A percentile compares a stretch with the other conserved stretches of the same genome.
phyloP scores from a whole-genome alignment of 2,113 vertebrate species.

The Proteles cristata region DNA sequence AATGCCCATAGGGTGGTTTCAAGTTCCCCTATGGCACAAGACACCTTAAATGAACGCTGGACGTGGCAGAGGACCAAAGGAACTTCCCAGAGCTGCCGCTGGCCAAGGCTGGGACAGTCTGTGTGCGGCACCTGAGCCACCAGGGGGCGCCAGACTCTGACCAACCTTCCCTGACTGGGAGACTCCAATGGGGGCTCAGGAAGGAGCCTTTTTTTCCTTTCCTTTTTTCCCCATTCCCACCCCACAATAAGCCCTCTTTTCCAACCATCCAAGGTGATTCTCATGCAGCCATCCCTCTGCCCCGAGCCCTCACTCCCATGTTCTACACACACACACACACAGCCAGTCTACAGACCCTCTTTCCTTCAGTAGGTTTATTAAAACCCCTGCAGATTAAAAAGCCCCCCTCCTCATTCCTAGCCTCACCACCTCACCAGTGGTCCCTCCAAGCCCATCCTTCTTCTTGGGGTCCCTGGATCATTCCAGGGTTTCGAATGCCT shows the following conservation, averaged over 20 bases:
- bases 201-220: background rate
- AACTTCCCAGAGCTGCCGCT: background rate
- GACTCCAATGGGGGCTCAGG: rapidly evolving
- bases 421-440: rapidly evolving
- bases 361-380: background rate
- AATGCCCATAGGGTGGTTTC: background rate
- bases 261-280: background rate
- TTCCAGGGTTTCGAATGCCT: background rate
- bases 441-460: background rate
- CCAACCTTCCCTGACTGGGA: background rate
- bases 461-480: background rate
- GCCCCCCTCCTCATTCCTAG: background rate
- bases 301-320: background rate
- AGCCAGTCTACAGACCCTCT: background rate
- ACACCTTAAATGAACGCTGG: background rate
- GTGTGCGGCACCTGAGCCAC: background rate
- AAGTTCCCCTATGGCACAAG: background rate
- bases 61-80: background rate
- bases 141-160: background rate
- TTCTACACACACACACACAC: background rate
- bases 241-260: too few relatives aligned
- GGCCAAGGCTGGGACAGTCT: background rate
- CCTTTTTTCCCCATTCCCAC: too few relatives aligned
- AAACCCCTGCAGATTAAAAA: background rate
- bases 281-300: background rate